Evolutionary conservation across 2,888 invertebrate species (phyloP), one percentile per base, ranked within the genome.

Genomic region (Hypolimnas misippus): DNA sequence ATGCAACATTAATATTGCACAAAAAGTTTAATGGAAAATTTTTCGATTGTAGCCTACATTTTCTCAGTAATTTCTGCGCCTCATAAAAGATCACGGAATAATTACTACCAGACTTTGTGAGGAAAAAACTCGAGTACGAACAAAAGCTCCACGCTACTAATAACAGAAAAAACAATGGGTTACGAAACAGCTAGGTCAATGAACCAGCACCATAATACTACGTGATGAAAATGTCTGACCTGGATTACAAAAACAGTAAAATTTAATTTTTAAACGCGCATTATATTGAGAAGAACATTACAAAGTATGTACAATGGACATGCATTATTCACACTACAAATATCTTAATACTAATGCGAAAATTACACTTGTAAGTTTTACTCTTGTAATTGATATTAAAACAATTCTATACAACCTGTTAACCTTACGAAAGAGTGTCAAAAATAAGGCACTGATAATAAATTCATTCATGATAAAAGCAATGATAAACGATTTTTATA

Each of bases 171-270:
- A 78, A 85, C 84, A 86, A 81, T 81, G 78, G 76, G 72, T 86
- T 83, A 80, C 79, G 75, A 82, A 85, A 83, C 73, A 70, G 59
- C 71, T 75, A 74, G 85, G 82, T 86, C 84, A 82, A 77, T 75
- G 85, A 70, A 81, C 86, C 70, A 54, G 54, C 51, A 70, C 73
- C 60, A 67, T 61, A 55, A 57, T 40, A 49, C 59, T 60, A 49
- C 59, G 52, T 60, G 42, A 64, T 60, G 60, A 56, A 53, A 33
- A 57, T 60, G 49, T 44, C 56, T 56, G 57, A 49, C 60, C 60
- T 59, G 56, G 40, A 60, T 62, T 8, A 35, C 40, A 42, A 14
- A 33, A 40, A 29, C 25, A 46, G 14, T 29, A 7, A 29, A 10
- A 21, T 57, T 46, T 4, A 46, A 29, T 53, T 31, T 56, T 62